These are phyloP conservation scores for Lethocerus indicus DNA, from an alignment of 1,140 invertebrate species.

Conservation along the genomic window DNA sequence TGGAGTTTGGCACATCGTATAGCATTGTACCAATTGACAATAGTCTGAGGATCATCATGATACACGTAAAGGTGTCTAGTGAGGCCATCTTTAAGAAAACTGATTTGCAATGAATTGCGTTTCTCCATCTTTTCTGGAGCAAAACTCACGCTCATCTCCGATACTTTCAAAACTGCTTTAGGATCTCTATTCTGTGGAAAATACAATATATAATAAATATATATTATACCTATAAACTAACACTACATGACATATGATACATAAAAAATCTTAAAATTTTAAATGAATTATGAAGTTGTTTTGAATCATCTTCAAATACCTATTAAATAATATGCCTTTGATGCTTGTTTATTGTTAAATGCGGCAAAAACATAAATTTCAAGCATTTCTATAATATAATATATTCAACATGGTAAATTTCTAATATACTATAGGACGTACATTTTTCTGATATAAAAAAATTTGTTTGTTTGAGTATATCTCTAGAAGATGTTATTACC, in stretches of 20 bases:
- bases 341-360: no score
- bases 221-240: neutral
- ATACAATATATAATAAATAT: neutral
- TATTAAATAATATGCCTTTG: neutral
- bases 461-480: neutral
- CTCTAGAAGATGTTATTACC: constrained; percentile 11
- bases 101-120: constrained; percentile 63
- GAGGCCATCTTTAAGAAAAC: constrained; percentile 62
- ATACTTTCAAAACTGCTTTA: constrained; percentile 63
- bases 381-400: no score
- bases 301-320: neutral
- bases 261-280: no score
- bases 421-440: no score
- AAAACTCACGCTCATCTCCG: constrained; percentile 71
- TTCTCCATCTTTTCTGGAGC: constrained; percentile 67
- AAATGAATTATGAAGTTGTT: neutral
- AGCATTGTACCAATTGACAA: constrained; percentile 77
- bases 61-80: constrained; percentile 79
- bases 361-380: no score
- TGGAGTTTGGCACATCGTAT: constrained; percentile 74
- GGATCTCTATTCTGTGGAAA: constrained; percentile 42
- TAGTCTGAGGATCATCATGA: constrained; percentile 66
- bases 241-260: no score
- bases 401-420: no score
- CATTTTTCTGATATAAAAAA: no score